Evolutionary conservation across 2,113 vertebrate genomes (phyloP), one percentile per base, ranked within the genome.

Genomic region (Haemorhous mexicanus): DNA sequence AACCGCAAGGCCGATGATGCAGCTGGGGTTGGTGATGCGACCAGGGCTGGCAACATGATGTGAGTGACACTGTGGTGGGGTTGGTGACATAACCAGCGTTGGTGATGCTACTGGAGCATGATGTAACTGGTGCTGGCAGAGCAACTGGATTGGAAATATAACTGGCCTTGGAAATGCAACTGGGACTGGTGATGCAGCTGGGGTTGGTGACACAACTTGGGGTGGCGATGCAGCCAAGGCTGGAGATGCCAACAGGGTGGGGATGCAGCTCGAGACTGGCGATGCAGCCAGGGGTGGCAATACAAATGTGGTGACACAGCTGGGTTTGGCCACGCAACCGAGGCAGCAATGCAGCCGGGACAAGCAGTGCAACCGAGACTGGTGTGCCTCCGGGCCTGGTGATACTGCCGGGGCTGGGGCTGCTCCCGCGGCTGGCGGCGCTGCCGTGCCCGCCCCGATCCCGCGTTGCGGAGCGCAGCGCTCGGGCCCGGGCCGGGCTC

Each of bases 1-100:
- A 83, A 14, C 6, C 16, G 6, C 7, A 0, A 5, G 44, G 18
- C 32, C 0, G 4, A 0, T 1, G 8, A 10, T 32, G 35, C 3
- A 8, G 0, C 21, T 18, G 17, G 39, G 39, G 10, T 1, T 16
- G 33, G 58, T 1, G 7, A 46, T 10, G 23, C 0, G 1, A 6
- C 20, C 35, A 6, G 37, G n/a, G 22, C 18, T 37, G 52, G 39
- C 12, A 16, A 20, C 13, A 6, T 1, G 4, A 13, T 22, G 9
- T 0, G 5, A 44, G n/a, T 49, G 58, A 62, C 16, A 15, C 5
- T 3, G 6, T 11, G 3, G 2, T 9, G 3, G 53, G 28, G 28
- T 4, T 53, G 73, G 58, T 39, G 63, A 56, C 39, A 33, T 2
- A 8, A 50, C 11, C 6, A 8, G 32, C 12, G 5, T 0, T 61